Evolutionary conservation across 2,888 invertebrate species (phyloP), one percentile per base, ranked within the genome.

Genomic region (Asteroscopus sphinx): DNA sequence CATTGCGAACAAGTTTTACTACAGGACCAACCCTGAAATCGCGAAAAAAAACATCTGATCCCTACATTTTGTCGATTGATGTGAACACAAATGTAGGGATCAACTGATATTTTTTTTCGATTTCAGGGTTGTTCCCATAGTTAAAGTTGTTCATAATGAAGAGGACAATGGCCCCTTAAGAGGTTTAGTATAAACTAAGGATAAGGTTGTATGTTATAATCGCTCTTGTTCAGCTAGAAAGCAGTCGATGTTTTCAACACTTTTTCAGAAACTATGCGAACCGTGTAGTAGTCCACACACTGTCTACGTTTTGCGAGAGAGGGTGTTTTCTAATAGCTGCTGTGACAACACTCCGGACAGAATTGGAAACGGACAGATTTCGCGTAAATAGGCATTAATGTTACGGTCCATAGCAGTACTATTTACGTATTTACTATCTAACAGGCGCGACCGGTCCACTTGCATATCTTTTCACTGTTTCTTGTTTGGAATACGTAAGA

Each of bases 211-310:
- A 16, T 54, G 41, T 42, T 36, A 25, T 47, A 1, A 36, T 9
- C 11, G 16, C 11, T 36, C 2, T 17, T 11, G 53, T 37, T 32
- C 36, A 53, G 17, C 28, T 61, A 58, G 65, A 71, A 58, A 75
- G 62, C 21, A 26, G 47, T 40, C 28, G 16, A 37, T 46, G 48
- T 36, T 63, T 53, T 45, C 45, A 60, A 66, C 47, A 59, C 51
- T 70, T 70, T 67, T 76, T 70, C 63, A 58, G 70, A 75, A 68
- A 73, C 69, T 39, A 53, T n/a, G n/a, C 36, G 60, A 55, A 51
- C 45, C 69, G 40, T 45, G 51, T 60, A 12, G 61, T 54, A 58
- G 25, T 35, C 47, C 54, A 32, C 13, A 12, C 40, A 39, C 66
- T 68, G 56, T 65, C 66, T 33, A 25, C 42, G 25, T 48, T 15